These are phyloP conservation scores for Crematogaster levior DNA, from an alignment of 2,888 invertebrate genomes.

Conservation along the genomic window DNA sequence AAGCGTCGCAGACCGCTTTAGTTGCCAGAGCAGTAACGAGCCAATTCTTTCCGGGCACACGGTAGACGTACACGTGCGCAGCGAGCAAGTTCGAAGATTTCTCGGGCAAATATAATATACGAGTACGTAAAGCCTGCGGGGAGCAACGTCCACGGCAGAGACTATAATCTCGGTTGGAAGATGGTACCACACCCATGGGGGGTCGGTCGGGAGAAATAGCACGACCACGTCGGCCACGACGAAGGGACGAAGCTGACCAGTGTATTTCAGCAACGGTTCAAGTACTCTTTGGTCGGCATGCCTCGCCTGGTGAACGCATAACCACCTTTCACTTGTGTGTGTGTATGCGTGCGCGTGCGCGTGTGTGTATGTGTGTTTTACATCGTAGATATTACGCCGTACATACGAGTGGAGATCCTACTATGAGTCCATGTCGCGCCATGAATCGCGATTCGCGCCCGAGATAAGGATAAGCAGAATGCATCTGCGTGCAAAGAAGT, in stretches of 20 bases:
- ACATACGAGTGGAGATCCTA: conserved; percentile 38
- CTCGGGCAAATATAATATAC: conserved; percentile 76
- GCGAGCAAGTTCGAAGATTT: conserved; percentile 57
- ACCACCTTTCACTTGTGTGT: conserved; percentile 66
- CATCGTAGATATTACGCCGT: conserved; percentile 27
- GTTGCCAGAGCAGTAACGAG: conserved; percentile 40
- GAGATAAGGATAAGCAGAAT: conserved; percentile 44
- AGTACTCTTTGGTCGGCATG: conserved; percentile 28
- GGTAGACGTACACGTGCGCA: conserved; percentile 27
- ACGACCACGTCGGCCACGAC: conserved; percentile 35
- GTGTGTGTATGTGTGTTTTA: conserved; percentile 47
- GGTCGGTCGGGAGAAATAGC: conserved; percentile 67
- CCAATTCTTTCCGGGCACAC: conserved; percentile 42
- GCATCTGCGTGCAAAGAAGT: conserved; percentile 8
- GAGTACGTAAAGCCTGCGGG: conserved; percentile 72
- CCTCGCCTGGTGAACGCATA: conserved; percentile 36
- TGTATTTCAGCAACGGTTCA: conserved; percentile 20
- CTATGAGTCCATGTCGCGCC: conserved; percentile 14
- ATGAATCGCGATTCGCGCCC: conserved; percentile 49
- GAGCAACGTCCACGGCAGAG: conserved; percentile 69
- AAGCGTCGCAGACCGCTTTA: not conserved
- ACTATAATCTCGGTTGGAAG: conserved; percentile 73
- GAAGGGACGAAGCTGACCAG: conserved; percentile 43
- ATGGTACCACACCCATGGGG: conserved; percentile 80
- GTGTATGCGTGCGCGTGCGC: too few species aligned